These are phyloP conservation scores for Bombus fervidus DNA, from an alignment of 1,140 invertebrate species.

Conservation along the genomic window DNA sequence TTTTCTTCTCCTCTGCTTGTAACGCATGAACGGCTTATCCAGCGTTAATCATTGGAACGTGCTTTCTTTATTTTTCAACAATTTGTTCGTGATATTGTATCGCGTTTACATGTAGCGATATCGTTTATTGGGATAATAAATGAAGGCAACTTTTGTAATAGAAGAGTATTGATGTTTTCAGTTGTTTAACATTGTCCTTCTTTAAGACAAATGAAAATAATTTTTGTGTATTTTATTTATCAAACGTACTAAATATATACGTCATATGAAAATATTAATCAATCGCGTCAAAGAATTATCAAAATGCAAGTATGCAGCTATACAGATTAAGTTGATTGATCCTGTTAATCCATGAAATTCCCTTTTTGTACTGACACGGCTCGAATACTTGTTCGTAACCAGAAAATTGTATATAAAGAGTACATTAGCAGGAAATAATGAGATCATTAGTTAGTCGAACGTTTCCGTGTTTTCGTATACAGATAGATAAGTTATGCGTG, in stretches of 20 bases:
- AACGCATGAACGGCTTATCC: background rate
- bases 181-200: background rate
- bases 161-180: background rate
- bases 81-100: background rate
- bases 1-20: no score
- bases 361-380: no score
- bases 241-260: background rate
- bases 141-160: background rate
- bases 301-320: background rate
- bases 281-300: background rate
- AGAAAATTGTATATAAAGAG: no score
- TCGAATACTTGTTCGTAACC: no score
- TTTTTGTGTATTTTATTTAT: background rate
- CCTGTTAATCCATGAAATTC: background rate
- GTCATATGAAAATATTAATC: background rate
- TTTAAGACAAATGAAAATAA: background rate
- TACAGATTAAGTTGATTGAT: background rate
- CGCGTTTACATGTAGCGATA: background rate
- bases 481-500: background rate
- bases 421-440: background rate
- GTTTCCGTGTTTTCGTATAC: background rate
- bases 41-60: background rate
- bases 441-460: no score
- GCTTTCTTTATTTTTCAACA: background rate
- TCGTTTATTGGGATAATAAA: background rate